Evolutionary conservation across 2,888 invertebrate genomes (phyloP), one percentile per base, ranked within the genome.

Genomic region (Phyto melanocephala): DNA sequence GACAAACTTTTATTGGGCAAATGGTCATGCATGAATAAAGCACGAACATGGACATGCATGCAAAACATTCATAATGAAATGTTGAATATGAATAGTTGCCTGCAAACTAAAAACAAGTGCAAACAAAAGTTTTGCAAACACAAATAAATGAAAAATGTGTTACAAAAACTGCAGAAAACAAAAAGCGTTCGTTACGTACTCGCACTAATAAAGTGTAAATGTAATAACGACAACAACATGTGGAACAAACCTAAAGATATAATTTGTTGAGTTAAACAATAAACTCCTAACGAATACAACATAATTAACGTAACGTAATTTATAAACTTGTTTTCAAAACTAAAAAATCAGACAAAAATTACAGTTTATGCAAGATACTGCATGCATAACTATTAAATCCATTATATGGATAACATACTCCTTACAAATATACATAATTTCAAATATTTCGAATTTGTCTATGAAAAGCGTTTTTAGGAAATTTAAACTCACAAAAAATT

Each of bases 1-100:
- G 68, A 81, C 56, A 63, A 81, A 78, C 68, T 74, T 81, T 78
- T 78, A 50, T 78, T 74, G 81, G 78, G 24, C 68, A 78, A 81
- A 70, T 68, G 78, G 74, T 76, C 81, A 78, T 81, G 74, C 56
- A 81, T 79, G 62, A 62, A 52, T 47, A 52, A 52, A 35, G 42
- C 35, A 45, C 45, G 28, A 28, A 35, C 35, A 20, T 52, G 42
- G 42, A 40, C 35, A 63, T 56, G 47, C 65, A 50, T 79, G 79
- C 50, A 72, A 65, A 72, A 79, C 60, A 67, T 72, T 72, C 72
- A 72, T 67, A 52, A 67, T 52, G 24, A 79, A 72, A 67, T 67
- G 58, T 63, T 74, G 60, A 60, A 65, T 28, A n/a, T 33, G 15
- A 71, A 58, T 56, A 71, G 56, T 50, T 63, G 1, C 8, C 28